A percentile compares a stretch with the other conserved stretches of the same genome.
Evolutionary conservation across 2,888 invertebrate species (phyloP).

Genomic region (Zygothrica quintamaculata): DNA sequence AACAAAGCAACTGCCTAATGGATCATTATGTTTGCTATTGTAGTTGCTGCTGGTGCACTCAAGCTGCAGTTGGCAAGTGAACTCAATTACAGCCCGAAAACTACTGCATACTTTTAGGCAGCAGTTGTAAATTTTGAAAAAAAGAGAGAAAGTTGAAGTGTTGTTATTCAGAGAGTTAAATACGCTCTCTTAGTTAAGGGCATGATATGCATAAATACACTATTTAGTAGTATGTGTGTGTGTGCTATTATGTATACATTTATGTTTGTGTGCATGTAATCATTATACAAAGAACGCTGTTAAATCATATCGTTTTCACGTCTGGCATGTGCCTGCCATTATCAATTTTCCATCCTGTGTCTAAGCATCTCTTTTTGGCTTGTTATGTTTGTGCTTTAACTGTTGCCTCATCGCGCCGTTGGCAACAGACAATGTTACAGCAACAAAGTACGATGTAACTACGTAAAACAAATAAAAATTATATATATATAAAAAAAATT

Average conservation of each 20-base stretch:
- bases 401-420: conserved; percentile 56
- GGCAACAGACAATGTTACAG: conserved; percentile 10
- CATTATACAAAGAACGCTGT: too few species aligned
- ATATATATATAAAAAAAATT: conserved; percentile 35
- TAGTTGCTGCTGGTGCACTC: not conserved
- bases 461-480: conserved; percentile 13
- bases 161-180: too few species aligned
- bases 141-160: conserved; percentile 7
- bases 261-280: too few species aligned
- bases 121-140: conserved; percentile 2
- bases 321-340: too few species aligned
- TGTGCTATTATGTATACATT: too few species aligned
- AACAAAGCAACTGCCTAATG: conserved; percentile 33
- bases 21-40: conserved; percentile 18
- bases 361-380: conserved; percentile 3
- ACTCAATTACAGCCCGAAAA: conserved; percentile 9
- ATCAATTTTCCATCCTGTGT: not conserved
- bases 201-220: too few species aligned
- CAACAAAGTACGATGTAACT: conserved; percentile 27
- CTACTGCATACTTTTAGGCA: conserved; percentile 68
- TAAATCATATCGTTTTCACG: too few species aligned
- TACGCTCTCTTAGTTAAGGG: too few species aligned
- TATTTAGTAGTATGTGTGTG: too few species aligned
- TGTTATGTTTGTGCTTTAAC: conserved; percentile 32
- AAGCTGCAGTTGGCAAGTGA: not conserved